Evolutionary conservation across 1,140 invertebrate genomes (phyloP).

Genomic region (Aphaenogaster rudis): DNA sequence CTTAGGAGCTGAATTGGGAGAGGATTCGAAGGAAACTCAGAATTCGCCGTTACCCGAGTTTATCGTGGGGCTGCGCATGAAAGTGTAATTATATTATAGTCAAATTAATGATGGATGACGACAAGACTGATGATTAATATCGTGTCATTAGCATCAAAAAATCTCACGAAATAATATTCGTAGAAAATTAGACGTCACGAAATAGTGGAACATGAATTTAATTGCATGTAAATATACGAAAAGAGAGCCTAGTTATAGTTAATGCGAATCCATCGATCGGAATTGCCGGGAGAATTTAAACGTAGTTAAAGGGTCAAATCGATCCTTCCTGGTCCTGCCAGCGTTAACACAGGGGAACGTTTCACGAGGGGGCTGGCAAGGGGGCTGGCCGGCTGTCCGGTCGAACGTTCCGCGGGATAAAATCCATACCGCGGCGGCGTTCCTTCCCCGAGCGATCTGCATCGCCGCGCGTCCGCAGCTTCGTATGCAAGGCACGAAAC

Average conservation of each 20-base stretch:
- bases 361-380: not conserved
- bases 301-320: not conserved
- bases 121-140: slow-evolving; percentile 24
- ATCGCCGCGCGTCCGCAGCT: slow-evolving; percentile 42
- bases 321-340: not conserved
- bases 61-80: slow-evolving; percentile 49
- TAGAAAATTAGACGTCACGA: not conserved
- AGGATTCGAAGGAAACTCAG: slow-evolving; percentile 47
- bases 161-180: not conserved
- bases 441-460: slow-evolving; percentile 40
- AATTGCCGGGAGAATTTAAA: not conserved
- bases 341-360: not conserved
- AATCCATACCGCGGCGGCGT: slow-evolving; percentile 50
- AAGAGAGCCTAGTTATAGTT: too few relatives aligned
- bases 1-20: slow-evolving; percentile 49
- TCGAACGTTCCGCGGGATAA: slow-evolving; percentile 53
- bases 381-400: not conserved
- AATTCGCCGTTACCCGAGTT: slow-evolving; percentile 27
- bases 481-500: slow-evolving; percentile 60
- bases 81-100: slow-evolving; percentile 39
- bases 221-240: not conserved
- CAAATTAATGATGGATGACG: slow-evolving; percentile 34
- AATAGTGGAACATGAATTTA: not conserved
- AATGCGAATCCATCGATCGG: not conserved
- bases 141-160: not conserved